Percentiles rank a stretch among this genome's conserved stretches.
These are phyloP conservation scores for Aldabrachelys gigantea DNA, from an alignment of 2,113 vertebrate species.

Conservation along the genomic window DNA sequence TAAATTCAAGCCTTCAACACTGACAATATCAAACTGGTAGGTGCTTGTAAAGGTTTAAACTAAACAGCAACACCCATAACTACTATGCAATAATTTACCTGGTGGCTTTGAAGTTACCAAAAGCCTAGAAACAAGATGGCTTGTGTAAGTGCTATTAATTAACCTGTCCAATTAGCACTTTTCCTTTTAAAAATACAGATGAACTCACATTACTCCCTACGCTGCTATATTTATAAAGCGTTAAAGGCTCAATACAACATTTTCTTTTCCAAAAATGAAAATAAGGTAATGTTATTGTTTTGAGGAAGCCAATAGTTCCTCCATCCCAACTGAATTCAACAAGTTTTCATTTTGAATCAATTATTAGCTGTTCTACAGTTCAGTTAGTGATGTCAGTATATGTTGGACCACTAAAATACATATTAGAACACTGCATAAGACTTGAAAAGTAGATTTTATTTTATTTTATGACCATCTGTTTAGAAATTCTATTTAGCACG, in stretches of 20 bases:
- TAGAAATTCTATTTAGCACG: slow-evolving; percentile 59
- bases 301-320: neutral
- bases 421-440: slow-evolving; percentile 59
- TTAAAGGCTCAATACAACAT: neutral
- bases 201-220: neutral
- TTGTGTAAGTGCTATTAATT: slow-evolving; percentile 40
- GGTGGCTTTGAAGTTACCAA: neutral
- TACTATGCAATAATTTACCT: neutral
- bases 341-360: neutral
- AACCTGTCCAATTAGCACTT: neutral
- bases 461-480: slow-evolving; percentile 70
- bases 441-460: slow-evolving; percentile 58
- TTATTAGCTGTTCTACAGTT: slow-evolving; percentile 12
- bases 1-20: rapidly evolving
- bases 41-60: neutral
- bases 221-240: neutral
- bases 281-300: neutral
- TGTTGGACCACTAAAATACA: slow-evolving; percentile 46
- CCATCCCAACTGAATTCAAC: neutral
- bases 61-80: slow-evolving; percentile 29
- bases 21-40: neutral
- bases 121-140: slow-evolving; percentile 56
- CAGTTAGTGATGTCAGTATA: slow-evolving; percentile 50
- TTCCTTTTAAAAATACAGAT: slow-evolving; percentile 16
- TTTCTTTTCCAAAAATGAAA: neutral